Evolutionary conservation across 35 echinoderm and acorn worm species (phyloP).

Genomic region (Lytechinus pictus): DNA sequence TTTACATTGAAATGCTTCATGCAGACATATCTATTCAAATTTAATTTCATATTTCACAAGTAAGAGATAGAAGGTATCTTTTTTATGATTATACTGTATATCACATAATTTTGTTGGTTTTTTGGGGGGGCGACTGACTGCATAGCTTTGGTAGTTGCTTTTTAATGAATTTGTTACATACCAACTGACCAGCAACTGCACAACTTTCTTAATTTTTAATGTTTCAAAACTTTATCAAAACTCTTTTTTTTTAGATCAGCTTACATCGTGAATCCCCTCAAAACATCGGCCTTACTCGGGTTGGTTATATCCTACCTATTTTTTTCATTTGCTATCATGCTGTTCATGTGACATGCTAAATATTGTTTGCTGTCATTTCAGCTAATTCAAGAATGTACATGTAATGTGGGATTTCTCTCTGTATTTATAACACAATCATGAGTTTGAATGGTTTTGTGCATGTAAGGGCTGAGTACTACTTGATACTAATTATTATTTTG

Average conservation of each 20-base stretch:
- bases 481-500: not conserved
- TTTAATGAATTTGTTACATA: not conserved
- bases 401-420: not conserved
- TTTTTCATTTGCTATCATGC: not conserved
- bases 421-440: not conserved
- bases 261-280: not conserved
- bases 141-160: not conserved
- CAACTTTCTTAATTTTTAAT: not conserved
- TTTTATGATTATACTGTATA: not conserved
- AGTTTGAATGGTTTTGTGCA: not conserved
- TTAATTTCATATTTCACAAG: not conserved
- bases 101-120: not conserved
- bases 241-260: not conserved
- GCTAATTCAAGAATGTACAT: not conserved
- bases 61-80: not conserved
- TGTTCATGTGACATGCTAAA: not conserved
- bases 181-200: not conserved
- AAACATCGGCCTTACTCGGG: slow-evolving; percentile 15
- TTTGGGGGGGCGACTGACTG: not conserved
- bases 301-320: not conserved
- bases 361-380: not conserved
- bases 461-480: not conserved
- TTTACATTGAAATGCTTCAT: not conserved
- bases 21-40: not conserved
- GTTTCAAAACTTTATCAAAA: not conserved